Base-by-base conservation (phyloP, 2,797 vertebrate species). In the Sebastes iracundus region DNA sequence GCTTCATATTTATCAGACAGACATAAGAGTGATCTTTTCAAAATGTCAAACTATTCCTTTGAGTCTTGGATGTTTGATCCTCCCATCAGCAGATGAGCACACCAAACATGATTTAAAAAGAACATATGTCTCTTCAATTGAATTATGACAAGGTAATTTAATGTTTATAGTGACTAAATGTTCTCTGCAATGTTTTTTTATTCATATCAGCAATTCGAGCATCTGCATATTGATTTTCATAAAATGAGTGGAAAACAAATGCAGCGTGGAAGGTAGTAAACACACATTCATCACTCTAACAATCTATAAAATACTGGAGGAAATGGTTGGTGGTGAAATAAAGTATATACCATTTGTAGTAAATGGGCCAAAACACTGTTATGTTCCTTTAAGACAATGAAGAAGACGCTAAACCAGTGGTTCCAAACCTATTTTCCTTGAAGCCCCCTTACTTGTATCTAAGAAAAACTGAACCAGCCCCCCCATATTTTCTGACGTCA, bases 331-430 rank as follows among this genome's bases (percentile, higher is more conserved):
- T 13, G 4, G 12, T 60, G 7, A 33, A 59, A 61, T 38, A 27
- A 63, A 53, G 11, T 23, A 7, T 11, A 49, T 0, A 58, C 0
- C 6, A 56, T 70, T 56, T 66, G 8, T 55, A 20, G 42, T 32
- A 20, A 76, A 63, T 22, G 49, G 27, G 5, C 6, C 18, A 6
- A 65, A 67, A 76, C 20, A 23, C 20, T 61, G 28, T 20, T 25
- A 13, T 65, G 16, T 78, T 68, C 22, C 63, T 82, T 58, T 80
- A 60, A 76, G 52, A 65, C 7, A 25, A 69, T 28, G 61, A 64
- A 2, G 1, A 52, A 30, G 32, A 38, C 8, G 18, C n/a, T 16
- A 18, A n/a, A 0, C 46, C 46, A 20, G 46, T 8, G 46, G 46
- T 49, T 49, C 46, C 46, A 18, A 49, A 49, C 16, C 46, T 49